phyloP scores from a whole-genome alignment of 2,797 vertebrate genomes.

The Onychomys leucogaster region DNA sequence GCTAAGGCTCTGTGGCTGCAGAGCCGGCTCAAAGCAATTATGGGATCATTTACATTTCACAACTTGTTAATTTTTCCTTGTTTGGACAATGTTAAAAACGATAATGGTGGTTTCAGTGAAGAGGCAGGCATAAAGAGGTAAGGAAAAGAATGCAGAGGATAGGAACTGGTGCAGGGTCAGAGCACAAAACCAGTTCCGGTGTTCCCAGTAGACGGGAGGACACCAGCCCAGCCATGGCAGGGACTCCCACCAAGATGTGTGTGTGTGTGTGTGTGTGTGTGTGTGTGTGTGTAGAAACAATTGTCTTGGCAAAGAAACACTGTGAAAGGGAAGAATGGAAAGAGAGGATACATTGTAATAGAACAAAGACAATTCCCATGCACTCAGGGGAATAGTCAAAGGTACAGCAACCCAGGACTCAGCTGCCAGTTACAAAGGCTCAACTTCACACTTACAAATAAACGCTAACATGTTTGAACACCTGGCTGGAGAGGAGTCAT shows the following conservation, averaged over 20 bases:
- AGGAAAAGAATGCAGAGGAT: neutral
- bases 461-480: neutral
- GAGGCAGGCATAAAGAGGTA: neutral
- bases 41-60: slow-evolving; percentile 22
- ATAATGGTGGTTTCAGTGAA: neutral
- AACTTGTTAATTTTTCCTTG: slow-evolving; percentile 45
- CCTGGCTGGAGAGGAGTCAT: neutral
- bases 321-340: neutral
- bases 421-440: neutral
- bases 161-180: neutral
- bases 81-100: slow-evolving; percentile 13
- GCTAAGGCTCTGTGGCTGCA: slow-evolving; percentile 24
- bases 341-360: neutral
- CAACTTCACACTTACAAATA: neutral
- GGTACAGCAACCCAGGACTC: neutral
- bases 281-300: neutral
- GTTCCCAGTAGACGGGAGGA: neutral
- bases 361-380: neutral
- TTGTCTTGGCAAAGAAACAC: neutral
- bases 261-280: too few species aligned
- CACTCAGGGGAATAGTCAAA: neutral
- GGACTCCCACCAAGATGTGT: neutral
- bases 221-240: neutral
- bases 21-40: slow-evolving; percentile 44
- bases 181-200: neutral